phyloP scores from a whole-genome alignment of 2,888 invertebrate species.

The Gasteruption jaculator region DNA sequence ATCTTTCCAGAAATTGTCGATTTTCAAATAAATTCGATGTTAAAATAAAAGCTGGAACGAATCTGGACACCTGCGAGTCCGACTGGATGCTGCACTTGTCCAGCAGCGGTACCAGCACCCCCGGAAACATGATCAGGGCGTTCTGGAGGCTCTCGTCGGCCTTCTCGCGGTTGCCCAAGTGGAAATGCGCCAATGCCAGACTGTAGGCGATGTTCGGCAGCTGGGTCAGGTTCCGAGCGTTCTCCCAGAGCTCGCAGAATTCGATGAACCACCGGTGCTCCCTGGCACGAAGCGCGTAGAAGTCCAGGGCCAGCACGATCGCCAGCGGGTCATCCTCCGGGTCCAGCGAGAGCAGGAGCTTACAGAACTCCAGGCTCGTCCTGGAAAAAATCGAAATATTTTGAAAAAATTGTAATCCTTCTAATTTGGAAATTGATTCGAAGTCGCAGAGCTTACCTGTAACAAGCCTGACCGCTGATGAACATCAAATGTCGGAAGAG shows the following conservation, averaged over 20 bases:
- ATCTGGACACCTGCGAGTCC: constrained; percentile 57
- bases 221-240: constrained; percentile 66
- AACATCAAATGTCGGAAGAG: constrained; percentile 77
- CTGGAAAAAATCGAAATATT: constrained; percentile 50
- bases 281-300: constrained; percentile 71
- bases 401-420: neutral
- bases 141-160: constrained; percentile 69
- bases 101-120: constrained; percentile 66
- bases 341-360: constrained; percentile 73
- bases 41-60: constrained; percentile 2
- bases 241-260: constrained; percentile 60
- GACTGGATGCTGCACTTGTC: constrained; percentile 73
- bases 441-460: constrained; percentile 43
- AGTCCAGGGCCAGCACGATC: constrained; percentile 74
- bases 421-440: neutral
- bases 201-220: constrained; percentile 87
- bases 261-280: constrained; percentile 70
- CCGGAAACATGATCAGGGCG: constrained; percentile 79
- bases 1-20: constrained; percentile 16
- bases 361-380: constrained; percentile 84
- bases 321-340: constrained; percentile 74
- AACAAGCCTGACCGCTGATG: constrained; percentile 75
- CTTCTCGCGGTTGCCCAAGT: constrained; percentile 51
- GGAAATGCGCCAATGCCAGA: constrained; percentile 69
- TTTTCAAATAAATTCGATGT: neutral